phyloP scores from a whole-genome alignment of 1,140 invertebrate species.

The Ostrea denselamellosa region DNA sequence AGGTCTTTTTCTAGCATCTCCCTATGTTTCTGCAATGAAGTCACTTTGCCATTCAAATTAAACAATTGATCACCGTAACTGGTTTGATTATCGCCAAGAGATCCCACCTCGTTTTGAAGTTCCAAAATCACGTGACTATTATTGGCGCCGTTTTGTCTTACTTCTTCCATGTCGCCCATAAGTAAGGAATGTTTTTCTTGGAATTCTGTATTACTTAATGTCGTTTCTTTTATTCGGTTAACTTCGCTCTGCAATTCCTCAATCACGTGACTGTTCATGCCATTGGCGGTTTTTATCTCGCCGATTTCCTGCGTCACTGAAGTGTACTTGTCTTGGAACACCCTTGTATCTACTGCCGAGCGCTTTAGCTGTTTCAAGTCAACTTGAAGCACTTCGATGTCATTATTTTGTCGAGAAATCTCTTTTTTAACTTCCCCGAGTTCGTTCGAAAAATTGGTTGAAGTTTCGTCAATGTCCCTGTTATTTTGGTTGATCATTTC shows the following conservation, averaged over 20 bases:
- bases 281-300: background rate
- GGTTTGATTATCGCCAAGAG: background rate
- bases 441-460: background rate
- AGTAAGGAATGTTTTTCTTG: background rate
- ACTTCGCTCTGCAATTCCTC: background rate
- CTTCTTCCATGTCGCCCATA: background rate
- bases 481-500: background rate
- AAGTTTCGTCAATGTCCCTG: background rate
- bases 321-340: background rate
- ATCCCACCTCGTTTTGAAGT: background rate
- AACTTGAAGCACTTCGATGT: conserved; percentile 15
- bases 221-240: background rate
- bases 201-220: background rate
- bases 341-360: background rate
- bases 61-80: background rate
- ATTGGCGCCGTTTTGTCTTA: background rate
- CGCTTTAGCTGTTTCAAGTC: background rate
- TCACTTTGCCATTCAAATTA: background rate
- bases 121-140: background rate
- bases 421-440: background rate
- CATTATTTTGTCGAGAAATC: background rate
- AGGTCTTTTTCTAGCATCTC: background rate
- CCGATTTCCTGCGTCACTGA: background rate
- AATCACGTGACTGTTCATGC: conserved; percentile 10
- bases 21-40: background rate